Evolutionary conservation across 2,888 invertebrate species (phyloP).

Genomic region (Fragum sueziense): DNA sequence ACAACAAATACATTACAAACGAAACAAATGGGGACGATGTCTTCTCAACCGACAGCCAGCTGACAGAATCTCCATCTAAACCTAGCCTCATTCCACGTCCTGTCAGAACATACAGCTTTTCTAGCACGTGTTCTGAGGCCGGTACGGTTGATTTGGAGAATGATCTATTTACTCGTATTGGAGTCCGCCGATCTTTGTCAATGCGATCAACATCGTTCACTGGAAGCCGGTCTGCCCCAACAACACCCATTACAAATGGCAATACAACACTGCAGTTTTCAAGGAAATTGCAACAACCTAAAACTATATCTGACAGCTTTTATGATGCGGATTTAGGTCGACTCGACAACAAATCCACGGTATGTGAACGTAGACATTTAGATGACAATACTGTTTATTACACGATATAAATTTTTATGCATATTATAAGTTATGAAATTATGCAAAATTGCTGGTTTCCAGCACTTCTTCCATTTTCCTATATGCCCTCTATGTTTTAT

Average conservation of each 20-base stretch:
- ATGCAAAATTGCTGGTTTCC: too few species aligned
- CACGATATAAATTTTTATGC: too few species aligned
- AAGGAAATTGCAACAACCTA: neutral
- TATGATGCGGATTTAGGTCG: too few species aligned
- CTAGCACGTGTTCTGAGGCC: neutral
- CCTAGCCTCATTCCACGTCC: constrained; percentile 14
- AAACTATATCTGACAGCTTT: too few species aligned
- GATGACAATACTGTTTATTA: too few species aligned
- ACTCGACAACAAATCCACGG: too few species aligned
- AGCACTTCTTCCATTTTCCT: too few species aligned
- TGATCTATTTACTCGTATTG: neutral
- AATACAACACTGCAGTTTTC: neutral
- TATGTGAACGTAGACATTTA: too few species aligned
- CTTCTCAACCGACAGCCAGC: neutral
- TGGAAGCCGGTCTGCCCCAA: neutral
- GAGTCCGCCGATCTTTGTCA: neutral
- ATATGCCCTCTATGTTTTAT: too few species aligned
- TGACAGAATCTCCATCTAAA: neutral
- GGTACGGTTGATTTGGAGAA: neutral
- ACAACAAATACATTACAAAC: neutral
- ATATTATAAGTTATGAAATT: too few species aligned
- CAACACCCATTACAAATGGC: neutral
- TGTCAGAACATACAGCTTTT: neutral
- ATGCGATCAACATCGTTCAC: neutral
- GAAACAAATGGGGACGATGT: neutral